Evolutionary conservation across 2,797 vertebrate genomes (phyloP).

Genomic region (Acomys russatus): DNA sequence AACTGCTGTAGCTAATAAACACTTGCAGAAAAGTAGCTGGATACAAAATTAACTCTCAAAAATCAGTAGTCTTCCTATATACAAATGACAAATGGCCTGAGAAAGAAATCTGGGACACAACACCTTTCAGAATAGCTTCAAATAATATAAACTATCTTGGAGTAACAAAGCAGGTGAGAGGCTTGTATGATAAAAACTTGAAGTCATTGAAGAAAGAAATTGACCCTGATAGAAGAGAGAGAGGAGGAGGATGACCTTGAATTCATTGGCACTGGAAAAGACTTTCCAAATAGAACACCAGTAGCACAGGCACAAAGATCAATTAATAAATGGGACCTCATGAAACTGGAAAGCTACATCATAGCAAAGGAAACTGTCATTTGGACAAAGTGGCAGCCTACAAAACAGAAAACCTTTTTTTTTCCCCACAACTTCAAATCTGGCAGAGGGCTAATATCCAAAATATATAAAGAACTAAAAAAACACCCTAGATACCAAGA

Average conservation of each 20-base stretch:
- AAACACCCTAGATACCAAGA: background rate
- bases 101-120: background rate
- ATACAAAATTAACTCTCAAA: background rate
- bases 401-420: background rate
- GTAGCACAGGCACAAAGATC: background rate
- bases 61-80: background rate
- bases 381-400: background rate
- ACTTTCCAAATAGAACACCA: background rate
- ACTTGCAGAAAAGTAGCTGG: background rate
- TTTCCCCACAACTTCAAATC: background rate
- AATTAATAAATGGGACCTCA: background rate
- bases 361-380: background rate
- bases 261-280: background rate
- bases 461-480: background rate
- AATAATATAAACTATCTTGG: background rate
- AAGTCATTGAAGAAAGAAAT: background rate
- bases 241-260: background rate
- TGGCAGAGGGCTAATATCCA: background rate
- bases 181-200: background rate
- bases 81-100: background rate
- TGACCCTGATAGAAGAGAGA: background rate
- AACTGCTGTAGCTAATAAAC: background rate
- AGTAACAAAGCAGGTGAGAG: background rate
- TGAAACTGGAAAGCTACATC: background rate
- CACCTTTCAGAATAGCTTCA: background rate